Percentiles rank a stretch among this genome's conserved stretches.
Evolutionary conservation across 2,113 vertebrate species (phyloP).

Genomic region (Ovis aries): ARS-UI_Ramb_v3.0 NC_056074.1:43092001-43092500

Average conservation of each 20-base stretch:
- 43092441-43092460: not conserved
- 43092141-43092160: not conserved
- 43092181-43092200: not conserved
- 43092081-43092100: not conserved
- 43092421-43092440: not conserved
- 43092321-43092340: not conserved
- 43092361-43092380: not conserved
- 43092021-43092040: not conserved
- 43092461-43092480: not conserved
- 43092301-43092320: not conserved
- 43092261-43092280: not conserved
- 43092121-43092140: not conserved
- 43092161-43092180: not conserved
- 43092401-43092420: not conserved
- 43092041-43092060: not conserved
- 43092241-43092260: not conserved
- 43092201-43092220: not conserved
- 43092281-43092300: not conserved
- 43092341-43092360: not conserved
- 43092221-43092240: not conserved
- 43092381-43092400: not conserved
- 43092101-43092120: fast-evolving
- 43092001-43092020: not conserved
- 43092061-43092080: not conserved
- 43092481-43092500: not conserved